Evolutionary conservation across 1,140 invertebrate genomes (phyloP).

Genomic region (Drusus annulatus): DNA sequence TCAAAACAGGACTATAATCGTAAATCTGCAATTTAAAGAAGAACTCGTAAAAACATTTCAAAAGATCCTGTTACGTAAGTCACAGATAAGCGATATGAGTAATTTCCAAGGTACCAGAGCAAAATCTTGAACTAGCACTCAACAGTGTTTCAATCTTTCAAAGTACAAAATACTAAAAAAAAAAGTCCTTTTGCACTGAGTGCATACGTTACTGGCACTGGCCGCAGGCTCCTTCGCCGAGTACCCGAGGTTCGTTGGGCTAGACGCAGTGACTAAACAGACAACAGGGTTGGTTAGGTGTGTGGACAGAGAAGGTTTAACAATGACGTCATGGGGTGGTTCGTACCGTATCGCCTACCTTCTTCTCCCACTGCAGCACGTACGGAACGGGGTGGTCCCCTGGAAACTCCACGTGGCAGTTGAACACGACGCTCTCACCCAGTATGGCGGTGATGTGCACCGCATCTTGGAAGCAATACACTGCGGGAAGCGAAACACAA

Average conservation of each 20-base stretch:
- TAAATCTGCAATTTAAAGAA: no score
- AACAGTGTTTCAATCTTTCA: conserved; percentile 7
- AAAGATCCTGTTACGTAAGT: no score
- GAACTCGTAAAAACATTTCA: no score
- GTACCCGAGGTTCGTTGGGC: conserved; percentile 36
- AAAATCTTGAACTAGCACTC: background rate
- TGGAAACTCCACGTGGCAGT: conserved; percentile 96
- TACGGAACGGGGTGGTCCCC: conserved; percentile 95
- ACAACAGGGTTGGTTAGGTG: conserved; percentile 51
- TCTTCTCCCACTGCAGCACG: conserved; percentile 98
- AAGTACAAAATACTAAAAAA: background rate
- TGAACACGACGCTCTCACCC: conserved; percentile 95
- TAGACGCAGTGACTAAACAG: conserved; percentile 54
- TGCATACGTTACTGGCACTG: conserved; percentile 50
- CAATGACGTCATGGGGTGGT: conserved; percentile 31
- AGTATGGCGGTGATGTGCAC: conserved; percentile 96
- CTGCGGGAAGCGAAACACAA: conserved; percentile 59
- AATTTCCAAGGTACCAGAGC: background rate
- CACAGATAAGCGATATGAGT: no score
- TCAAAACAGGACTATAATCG: background rate
- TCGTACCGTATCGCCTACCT: conserved; percentile 95
- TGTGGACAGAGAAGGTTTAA: conserved; percentile 40
- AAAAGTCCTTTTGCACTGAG: no score
- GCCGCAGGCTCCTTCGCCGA: conserved; percentile 60
- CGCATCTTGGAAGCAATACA: conserved; percentile 85